A percentile compares a stretch with the other conserved stretches of the same genome.
Conservation (phyloP, 2,888 invertebrate species). For the Ischnus inquisitorius region DNA sequence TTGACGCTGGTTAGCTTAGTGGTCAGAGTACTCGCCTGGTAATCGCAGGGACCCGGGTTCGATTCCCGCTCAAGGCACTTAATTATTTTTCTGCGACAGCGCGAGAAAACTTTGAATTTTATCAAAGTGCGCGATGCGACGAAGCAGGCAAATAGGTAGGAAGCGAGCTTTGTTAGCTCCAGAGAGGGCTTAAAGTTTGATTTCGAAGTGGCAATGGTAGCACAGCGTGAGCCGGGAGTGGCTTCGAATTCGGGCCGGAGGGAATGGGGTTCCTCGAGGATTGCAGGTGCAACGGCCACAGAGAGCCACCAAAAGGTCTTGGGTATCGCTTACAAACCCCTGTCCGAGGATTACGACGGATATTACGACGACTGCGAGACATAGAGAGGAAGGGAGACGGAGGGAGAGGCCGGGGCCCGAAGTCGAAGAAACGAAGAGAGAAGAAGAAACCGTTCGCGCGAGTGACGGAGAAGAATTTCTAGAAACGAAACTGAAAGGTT, state of each 20-base stretch:
- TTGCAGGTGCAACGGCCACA: conserved; percentile 59
- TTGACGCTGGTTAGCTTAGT: too few relatives aligned
- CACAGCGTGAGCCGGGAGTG: conserved; percentile 50
- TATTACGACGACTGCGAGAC: conserved; percentile 51
- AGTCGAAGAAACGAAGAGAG: not conserved
- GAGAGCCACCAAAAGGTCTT: conserved; percentile 38
- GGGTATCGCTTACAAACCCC: conserved; percentile 65
- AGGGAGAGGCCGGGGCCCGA: too few relatives aligned
- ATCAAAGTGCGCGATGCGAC: not conserved
- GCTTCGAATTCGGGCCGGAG: conserved; percentile 52
- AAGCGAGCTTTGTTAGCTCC: conserved; percentile 13
- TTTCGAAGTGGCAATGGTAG: not conserved
- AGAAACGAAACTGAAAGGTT: conserved; percentile 56
- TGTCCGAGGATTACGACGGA: conserved; percentile 61
- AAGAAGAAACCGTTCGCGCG: not conserved
- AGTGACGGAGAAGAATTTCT: conserved; percentile 56
- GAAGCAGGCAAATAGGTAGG: not conserved
- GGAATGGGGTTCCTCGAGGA: conserved; percentile 38
- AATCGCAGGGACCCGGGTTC: too few relatives aligned
- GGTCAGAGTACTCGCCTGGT: too few relatives aligned
- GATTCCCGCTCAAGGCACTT: too few relatives aligned
- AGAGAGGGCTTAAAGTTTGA: not conserved
- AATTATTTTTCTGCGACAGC: too few relatives aligned
- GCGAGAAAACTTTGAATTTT: too few relatives aligned
- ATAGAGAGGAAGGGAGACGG: conserved; percentile 32